Conservation (phyloP, 2,113 vertebrate genomes). For the Centropus unirufus region DNA sequence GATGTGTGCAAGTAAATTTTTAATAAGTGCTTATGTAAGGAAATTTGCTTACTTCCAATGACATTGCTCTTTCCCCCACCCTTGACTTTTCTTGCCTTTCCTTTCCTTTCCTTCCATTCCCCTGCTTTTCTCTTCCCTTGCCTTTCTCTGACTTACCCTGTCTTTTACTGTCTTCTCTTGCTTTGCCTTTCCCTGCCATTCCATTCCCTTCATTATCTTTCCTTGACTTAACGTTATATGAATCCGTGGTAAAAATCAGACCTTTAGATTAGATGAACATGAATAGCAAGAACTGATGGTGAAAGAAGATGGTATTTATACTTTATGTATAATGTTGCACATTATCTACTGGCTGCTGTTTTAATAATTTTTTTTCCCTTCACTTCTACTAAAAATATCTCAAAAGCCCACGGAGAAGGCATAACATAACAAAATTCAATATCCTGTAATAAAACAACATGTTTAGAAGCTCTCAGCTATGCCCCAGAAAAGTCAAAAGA, state of each 20-base stretch:
- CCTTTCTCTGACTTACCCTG: too few species aligned
- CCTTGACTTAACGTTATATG: not conserved
- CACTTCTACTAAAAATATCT: constrained; percentile 30
- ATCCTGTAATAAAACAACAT: not conserved
- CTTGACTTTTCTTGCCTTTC: too few species aligned
- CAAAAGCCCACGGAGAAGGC: not conserved
- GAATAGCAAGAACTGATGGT: not conserved
- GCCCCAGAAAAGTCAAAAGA: constrained; percentile 19
- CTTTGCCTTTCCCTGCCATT: not conserved
- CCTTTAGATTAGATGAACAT: not conserved
- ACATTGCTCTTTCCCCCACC: not conserved
- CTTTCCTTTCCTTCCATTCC: too few species aligned
- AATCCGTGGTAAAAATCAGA: not conserved
- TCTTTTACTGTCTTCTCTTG: not conserved
- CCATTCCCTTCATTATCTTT: not conserved
- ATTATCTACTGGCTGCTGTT: not conserved
- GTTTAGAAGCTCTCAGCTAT: not conserved
- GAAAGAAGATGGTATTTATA: not conserved
- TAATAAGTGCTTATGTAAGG: not conserved
- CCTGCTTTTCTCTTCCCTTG: too few species aligned
- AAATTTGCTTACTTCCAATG: not conserved
- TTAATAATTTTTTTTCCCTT: constrained; percentile 42
- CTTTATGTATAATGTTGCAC: not conserved
- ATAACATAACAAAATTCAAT: constrained; percentile 34
- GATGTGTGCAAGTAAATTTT: not conserved